Evolutionary conservation across 2,797 vertebrate genomes (phyloP), one percentile per base, ranked within the genome.

Genomic region (Coregonus sp.): DNA sequence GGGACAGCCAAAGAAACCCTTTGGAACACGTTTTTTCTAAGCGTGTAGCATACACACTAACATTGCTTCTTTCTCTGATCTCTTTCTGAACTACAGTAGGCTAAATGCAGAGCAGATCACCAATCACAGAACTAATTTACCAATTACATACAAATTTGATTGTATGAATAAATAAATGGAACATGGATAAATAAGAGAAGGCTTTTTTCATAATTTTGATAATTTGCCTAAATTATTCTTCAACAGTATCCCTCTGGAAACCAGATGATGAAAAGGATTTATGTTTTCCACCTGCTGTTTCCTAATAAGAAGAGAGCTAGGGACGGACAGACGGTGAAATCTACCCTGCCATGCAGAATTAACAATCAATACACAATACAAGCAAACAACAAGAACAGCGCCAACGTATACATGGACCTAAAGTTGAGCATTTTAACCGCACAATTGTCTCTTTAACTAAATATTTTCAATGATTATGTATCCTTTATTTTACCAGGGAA

Each of bases 361-460:
- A 47, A 77, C 61, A 65, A 71, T 72, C 75, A 51, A 63, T 66
- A 33, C 40, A 51, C 69, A 72, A 72, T 37, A 66, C 56, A 33
- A 63, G 70, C 61, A 75, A 40, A 66, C 4, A 66, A 40, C 5
- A 25, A 75, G 18, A 40, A 25, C 35, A 47, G 29, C 14, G 18
- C 40, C 40, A 47, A 47, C 9, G 61, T 75, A 67, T 47, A 18
- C 63, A 67, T 75, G 40, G n/a, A 67, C 65, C 40, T 67, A 51
- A 50, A 61, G 33, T 65, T 25, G 40, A 9, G 40, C 7, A 47
- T 47, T 47, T 47, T 7, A 65, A 9, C 63, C 25, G 12, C 29
- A 65, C 3, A 25, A 65, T 25, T 25, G 20, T 25, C 31, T 29
- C 9, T 12, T 40, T 40, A 40, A 40, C 20, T 15, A 31, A 67